Evolutionary conservation across 1,140 invertebrate species (phyloP).

Genomic region (Battus philenor): DNA sequence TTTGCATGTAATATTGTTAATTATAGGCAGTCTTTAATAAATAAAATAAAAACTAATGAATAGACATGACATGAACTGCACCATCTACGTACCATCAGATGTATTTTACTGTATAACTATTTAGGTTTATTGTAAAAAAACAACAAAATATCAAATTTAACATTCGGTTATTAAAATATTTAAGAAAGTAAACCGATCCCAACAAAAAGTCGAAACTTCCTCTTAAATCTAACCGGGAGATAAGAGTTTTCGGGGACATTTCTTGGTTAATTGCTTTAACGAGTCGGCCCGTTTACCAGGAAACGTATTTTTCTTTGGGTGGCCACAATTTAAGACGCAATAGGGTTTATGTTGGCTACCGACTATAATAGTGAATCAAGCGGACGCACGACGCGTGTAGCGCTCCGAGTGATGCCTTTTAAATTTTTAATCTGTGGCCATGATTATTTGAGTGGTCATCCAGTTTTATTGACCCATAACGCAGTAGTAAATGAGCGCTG

Average conservation of each 20-base stretch:
- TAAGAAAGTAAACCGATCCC: too few species aligned
- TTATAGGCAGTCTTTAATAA: neutral
- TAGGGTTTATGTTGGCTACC: slow-evolving; percentile 2
- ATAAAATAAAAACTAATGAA: neutral
- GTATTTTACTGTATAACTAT: too few species aligned
- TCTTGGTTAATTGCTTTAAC: slow-evolving; percentile 56
- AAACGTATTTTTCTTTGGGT: slow-evolving; percentile 42
- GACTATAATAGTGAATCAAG: slow-evolving; percentile 3
- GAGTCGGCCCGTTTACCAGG: slow-evolving; percentile 32
- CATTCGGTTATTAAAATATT: too few species aligned
- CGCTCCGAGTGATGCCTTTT: slow-evolving; percentile 1
- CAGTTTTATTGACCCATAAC: too few species aligned
- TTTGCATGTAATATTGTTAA: too few species aligned
- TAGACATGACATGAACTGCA: neutral
- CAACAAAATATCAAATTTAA: neutral
- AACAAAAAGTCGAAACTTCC: slow-evolving; percentile 15
- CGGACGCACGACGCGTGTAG: neutral
- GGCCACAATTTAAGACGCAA: slow-evolving; percentile 26
- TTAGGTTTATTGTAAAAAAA: neutral
- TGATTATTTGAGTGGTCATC: too few species aligned
- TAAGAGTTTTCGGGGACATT: slow-evolving; percentile 50
- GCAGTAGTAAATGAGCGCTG: too few species aligned
- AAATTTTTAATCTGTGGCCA: too few species aligned
- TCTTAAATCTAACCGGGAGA: slow-evolving; percentile 41
- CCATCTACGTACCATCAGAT: too few species aligned